Percentiles rank a stretch among this genome's conserved stretches.
Evolutionary conservation across 2,797 vertebrate genomes (phyloP).

Genomic region (Lithobates pipiens): DNA sequence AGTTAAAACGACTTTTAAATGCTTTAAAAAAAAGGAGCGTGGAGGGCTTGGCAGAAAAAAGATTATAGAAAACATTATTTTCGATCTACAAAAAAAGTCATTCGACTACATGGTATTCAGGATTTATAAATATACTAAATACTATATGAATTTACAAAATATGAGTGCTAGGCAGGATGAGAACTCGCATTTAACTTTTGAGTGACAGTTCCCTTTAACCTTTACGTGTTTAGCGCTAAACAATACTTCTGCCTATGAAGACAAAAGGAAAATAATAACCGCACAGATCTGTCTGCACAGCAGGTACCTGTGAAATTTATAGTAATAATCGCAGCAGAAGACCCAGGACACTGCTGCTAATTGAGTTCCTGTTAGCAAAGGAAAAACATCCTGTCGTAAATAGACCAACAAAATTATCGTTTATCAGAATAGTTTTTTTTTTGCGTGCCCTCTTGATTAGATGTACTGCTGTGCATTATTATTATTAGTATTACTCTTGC

Average conservation of each 20-base stretch:
- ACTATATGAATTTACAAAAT: too few species aligned
- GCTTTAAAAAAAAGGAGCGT: too few species aligned
- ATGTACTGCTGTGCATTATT: neutral
- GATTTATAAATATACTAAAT: too few species aligned
- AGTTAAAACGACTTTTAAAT: too few species aligned
- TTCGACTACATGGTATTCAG: too few species aligned
- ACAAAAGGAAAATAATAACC: neutral
- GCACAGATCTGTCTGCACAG: slow-evolving; percentile 3
- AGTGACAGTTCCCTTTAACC: too few species aligned
- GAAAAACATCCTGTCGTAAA: slow-evolving; percentile 28
- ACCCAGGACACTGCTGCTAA: slow-evolving; percentile 28
- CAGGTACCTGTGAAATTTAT: slow-evolving; percentile 22
- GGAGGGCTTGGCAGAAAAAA: too few species aligned
- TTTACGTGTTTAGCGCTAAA: too few species aligned
- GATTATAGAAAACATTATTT: too few species aligned
- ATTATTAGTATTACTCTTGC: neutral
- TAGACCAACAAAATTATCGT: slow-evolving; percentile 24
- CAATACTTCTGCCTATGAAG: neutral
- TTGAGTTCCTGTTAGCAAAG: slow-evolving; percentile 16
- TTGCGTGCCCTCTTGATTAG: neutral
- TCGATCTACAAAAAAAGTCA: too few species aligned
- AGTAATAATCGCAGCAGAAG: slow-evolving; percentile 6
- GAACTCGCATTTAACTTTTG: too few species aligned
- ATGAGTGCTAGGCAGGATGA: too few species aligned
- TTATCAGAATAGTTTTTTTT: slow-evolving; percentile 4